These are phyloP conservation scores for Patiria miniata DNA, from an alignment of 35 echinoderm and acorn worm species.

Conservation along the genomic window DNA sequence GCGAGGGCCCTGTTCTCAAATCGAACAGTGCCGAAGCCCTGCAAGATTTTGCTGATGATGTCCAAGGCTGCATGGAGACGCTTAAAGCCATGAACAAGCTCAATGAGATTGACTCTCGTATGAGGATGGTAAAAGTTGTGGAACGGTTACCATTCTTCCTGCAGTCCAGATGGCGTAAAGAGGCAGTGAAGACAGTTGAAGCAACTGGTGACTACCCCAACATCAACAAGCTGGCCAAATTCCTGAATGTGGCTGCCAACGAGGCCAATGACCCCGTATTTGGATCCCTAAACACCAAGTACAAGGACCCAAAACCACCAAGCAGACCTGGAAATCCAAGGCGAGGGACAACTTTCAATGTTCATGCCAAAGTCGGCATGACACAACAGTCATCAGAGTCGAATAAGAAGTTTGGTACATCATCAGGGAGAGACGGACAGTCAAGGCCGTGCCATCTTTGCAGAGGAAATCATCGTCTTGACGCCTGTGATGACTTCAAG, in stretches of 20 bases:
- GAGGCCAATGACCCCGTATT: slow-evolving; percentile 12
- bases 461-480: neutral
- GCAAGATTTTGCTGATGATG: slow-evolving; percentile 49
- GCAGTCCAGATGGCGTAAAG: slow-evolving; percentile 22
- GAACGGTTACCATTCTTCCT: slow-evolving; percentile 20
- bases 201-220: neutral
- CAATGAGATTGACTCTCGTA: slow-evolving; percentile 1
- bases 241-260: slow-evolving; percentile 20
- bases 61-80: slow-evolving; percentile 36
- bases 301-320: neutral
- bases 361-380: too few species aligned
- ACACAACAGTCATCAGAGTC: too few species aligned
- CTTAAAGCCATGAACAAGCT: too few species aligned
- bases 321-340: neutral
- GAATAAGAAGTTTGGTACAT: neutral
- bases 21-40: slow-evolving; percentile 27
- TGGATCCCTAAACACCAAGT: neutral
- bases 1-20: slow-evolving; percentile 31
- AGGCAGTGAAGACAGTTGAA: neutral
- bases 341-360: neutral
- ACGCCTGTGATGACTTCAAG: slow-evolving; percentile 30
- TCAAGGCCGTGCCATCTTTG: slow-evolving; percentile 14
- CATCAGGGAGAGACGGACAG: too few species aligned
- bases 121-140: neutral
- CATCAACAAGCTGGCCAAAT: slow-evolving; percentile 25